phyloP scores from a whole-genome alignment of 2,113 vertebrate species.

The Brachypodius melanocephalos region DNA sequence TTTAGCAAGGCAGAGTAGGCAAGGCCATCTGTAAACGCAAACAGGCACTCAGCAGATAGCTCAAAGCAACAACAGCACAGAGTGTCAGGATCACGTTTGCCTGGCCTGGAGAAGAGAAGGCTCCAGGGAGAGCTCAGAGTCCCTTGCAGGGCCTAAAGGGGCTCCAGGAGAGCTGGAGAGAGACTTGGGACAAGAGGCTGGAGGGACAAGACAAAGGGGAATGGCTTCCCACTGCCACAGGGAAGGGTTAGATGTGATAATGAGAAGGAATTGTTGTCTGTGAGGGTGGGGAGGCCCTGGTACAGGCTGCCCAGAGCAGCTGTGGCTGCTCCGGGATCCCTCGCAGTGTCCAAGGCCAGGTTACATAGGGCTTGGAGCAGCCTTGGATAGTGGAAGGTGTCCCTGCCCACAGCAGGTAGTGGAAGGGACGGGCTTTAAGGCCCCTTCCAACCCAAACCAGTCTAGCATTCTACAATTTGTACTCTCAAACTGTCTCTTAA shows the following conservation, averaged over 20 bases:
- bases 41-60: not conserved
- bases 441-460: not conserved
- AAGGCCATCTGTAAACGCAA: slow-evolving; percentile 81
- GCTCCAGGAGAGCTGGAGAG: not conserved
- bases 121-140: not conserved
- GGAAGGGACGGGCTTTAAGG: not conserved
- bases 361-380: accelerated
- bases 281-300: accelerated
- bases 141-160: not conserved
- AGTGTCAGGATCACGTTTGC: not conserved
- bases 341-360: not conserved
- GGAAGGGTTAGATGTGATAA: accelerated
- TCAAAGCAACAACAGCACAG: not conserved
- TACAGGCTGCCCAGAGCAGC: not conserved
- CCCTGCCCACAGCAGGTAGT: not conserved
- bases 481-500: not conserved
- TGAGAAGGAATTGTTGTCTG: not conserved
- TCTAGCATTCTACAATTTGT: not conserved
- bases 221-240: not conserved
- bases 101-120: not conserved
- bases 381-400: accelerated
- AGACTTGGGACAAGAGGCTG: accelerated
- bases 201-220: not conserved
- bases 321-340: not conserved
- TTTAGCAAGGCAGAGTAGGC: slow-evolving; percentile 97